Base-by-base conservation (phyloP, 53 echinoderm and acorn worm species). In the Astropecten irregularis region DNA sequence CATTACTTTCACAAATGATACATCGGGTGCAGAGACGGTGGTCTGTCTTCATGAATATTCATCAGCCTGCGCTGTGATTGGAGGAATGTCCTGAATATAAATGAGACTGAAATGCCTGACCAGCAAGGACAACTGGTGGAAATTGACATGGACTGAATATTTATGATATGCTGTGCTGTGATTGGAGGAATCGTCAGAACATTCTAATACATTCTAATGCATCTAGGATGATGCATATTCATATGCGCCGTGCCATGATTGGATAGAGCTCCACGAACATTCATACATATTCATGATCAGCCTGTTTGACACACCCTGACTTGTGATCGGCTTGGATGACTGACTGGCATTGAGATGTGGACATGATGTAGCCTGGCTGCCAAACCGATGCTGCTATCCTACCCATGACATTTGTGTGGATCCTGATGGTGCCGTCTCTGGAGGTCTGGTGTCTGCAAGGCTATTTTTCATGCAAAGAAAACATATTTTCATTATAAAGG, bases 381-480 rank as follows among this genome's bases (percentile, higher is more conserved):
- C 63, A 79, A 32, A 79, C 42, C 38, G 62, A 59, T 44, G 61
- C 46, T 10, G 32, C 62, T 27, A 30, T 32, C 23, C 62, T 61
- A 44, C 79, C 21, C 34, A 31, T 32, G 60, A 61, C 79, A 79
- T 79, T 62, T 60, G 61, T 46, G 3, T 79, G 79, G 79, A 60
- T 62, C 61, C 56, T 61, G 79, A 61, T n/a, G 79, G 62, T 46
- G 79, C 79, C 48, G 79, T 27, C 47, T 61, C 60, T 48, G 79
- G 79, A 79, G 79, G 79, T 79, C 60, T 79, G 79, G 47, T 79
- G 79, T 61, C 61, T 62, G 60, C 19, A 61, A 79, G 63, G 79
- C 79, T 79, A 79, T 74, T 71, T 56, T 60, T 31, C 31, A 26
- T n/a, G 11, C 60, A 51, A 79, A 48, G 47, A 60, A 20, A 29